These are phyloP conservation scores for Agrotis exclamationis DNA, from an alignment of 2,888 invertebrate genomes.

Conservation along the genomic window DNA sequence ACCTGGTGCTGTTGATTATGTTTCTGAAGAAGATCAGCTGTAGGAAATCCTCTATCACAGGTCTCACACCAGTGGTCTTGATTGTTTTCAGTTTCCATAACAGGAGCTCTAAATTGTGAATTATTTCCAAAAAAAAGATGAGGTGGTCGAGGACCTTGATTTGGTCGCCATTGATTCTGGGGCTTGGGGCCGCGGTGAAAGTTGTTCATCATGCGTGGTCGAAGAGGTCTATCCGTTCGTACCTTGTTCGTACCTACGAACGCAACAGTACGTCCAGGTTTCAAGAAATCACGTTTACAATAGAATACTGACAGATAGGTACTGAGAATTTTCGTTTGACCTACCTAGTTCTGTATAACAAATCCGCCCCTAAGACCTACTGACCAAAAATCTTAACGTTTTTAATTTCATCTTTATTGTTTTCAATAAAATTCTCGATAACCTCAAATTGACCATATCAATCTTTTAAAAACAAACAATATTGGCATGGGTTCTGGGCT, in stretches of 20 bases:
- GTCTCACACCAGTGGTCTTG: slow-evolving; percentile 93
- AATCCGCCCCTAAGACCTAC: no score
- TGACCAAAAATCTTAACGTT: not conserved
- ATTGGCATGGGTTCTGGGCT: no score
- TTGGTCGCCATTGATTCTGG: slow-evolving; percentile 65
- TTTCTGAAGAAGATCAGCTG: slow-evolving; percentile 90
- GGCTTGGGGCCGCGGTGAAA: slow-evolving; percentile 51
- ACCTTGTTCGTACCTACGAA: no score
- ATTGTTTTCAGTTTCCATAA: slow-evolving; percentile 48
- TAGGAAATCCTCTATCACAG: slow-evolving; percentile 95
- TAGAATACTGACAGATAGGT: not conserved
- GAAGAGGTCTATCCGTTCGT: slow-evolving; percentile 55
- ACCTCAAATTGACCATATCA: no score
- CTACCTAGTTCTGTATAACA: not conserved
- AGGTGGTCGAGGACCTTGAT: slow-evolving; percentile 34
- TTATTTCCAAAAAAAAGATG: slow-evolving; percentile 47
- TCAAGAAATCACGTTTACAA: not conserved
- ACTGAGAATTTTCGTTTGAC: not conserved
- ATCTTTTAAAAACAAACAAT: not conserved
- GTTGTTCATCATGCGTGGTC: slow-evolving; percentile 53
- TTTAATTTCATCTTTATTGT: not conserved
- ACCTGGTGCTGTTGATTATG: slow-evolving; percentile 94
- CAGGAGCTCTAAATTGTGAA: slow-evolving; percentile 42
- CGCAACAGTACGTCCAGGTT: no score
- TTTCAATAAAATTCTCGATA: not conserved